Evolutionary conservation across 64 coral and sea anemone species (phyloP), one percentile per base, ranked within the genome.

Genomic region (Porites lutea): DNA sequence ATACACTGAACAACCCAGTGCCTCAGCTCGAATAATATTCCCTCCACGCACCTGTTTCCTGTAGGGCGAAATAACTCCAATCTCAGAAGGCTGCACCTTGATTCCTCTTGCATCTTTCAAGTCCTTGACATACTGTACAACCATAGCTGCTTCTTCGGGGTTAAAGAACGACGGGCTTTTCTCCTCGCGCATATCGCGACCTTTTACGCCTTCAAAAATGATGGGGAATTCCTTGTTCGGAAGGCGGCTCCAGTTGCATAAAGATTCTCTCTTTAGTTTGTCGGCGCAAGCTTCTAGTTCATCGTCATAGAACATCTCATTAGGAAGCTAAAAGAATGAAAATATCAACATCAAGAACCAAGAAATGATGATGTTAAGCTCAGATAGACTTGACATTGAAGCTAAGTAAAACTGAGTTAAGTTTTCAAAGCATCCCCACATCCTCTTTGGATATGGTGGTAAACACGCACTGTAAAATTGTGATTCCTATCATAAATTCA

Each of bases 241-340:
- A 8, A 93, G 74, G 12, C 77, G 74, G 48, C 91, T 93, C 91
- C 91, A 93, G 20, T 93, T 79, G n/a, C 82, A 87, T 23, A 93
- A 47, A 2, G 91, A 93, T 67, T 77, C 72, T 44, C 91, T 65
- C 55, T 78, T 87, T 13, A 93, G 72, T 19, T 79, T 50, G 61
- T 93, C 82, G 1, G 91, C 91, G 13, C 91, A 93, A 5, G 74
- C 51, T 79, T 93, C 91, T 4, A 93, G 82, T 79, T 93, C 91
- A 43, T 93, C 91, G 23, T 93, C 91, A 14, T 93, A 93, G 57
- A 93, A 93, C 91, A 93, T 93, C 58, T 87, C 91, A 79, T 93
- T 93, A 2, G 91, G 91, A 20, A 93, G 73, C 91, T 93, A 22
- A 2, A 51, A 7, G n/a, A 51, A 91, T n/a, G 55, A 68, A 43